A percentile compares a stretch with the other conserved stretches of the same genome.
Evolutionary conservation across 1,140 invertebrate genomes (phyloP).

Genomic region (Drosophila guanche): DNA sequence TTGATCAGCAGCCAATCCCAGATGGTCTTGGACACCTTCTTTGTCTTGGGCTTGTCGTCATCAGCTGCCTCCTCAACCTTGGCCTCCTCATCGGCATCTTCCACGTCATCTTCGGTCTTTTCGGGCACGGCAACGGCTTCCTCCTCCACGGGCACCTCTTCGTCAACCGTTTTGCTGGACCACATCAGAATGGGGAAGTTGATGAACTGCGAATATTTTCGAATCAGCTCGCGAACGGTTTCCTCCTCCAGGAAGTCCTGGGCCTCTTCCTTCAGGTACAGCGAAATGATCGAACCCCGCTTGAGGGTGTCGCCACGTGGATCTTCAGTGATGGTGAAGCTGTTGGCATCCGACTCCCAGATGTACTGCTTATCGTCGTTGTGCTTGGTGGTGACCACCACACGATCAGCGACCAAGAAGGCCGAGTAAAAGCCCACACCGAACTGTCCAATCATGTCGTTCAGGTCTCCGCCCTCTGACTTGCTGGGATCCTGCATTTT

Average conservation of each 20-base stretch:
- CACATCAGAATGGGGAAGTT: conserved; percentile 99
- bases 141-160: conserved; percentile 90
- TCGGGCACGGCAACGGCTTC: conserved; percentile 69
- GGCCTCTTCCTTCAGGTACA: conserved; percentile 98
- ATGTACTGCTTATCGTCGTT: conserved; percentile 98
- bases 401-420: conserved; percentile 95
- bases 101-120: conserved; percentile 83
- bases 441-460: conserved; percentile 97
- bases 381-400: conserved; percentile 97
- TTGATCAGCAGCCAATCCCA: conserved; percentile 99
- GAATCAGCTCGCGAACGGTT: conserved; percentile 94
- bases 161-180: conserved; percentile 95
- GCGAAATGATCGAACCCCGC: conserved; percentile 92
- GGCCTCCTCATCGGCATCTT: conserved; percentile 87
- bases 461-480: conserved; percentile 86
- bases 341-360: conserved; percentile 97
- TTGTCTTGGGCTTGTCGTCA: conserved; percentile 93
- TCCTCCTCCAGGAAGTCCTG: conserved; percentile 97
- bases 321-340: conserved; percentile 96
- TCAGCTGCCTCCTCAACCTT: conserved; percentile 89
- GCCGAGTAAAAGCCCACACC: conserved; percentile 99
- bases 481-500: conserved; percentile 92
- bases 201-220: conserved; percentile 99
- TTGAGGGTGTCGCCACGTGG: conserved; percentile 95
- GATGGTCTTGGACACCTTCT: conserved; percentile 97